A percentile compares a stretch with the other conserved stretches of the same genome.
Evolutionary conservation across 1,140 invertebrate genomes (phyloP).

Genomic region (Drosophila sucinea): DNA sequence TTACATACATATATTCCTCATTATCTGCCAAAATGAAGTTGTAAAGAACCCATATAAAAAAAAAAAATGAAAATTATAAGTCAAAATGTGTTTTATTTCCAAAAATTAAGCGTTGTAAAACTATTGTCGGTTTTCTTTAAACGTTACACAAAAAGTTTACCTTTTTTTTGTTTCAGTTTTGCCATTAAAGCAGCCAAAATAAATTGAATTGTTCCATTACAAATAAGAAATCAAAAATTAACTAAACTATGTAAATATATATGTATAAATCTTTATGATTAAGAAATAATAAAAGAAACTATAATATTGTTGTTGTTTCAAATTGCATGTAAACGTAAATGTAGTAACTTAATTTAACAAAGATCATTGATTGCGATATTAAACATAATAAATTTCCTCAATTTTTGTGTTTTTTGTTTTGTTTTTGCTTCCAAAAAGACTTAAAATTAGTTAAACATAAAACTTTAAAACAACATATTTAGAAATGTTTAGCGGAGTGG

Average conservation of each 20-base stretch:
- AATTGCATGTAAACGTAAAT: conserved; percentile 24
- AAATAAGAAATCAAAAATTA: conserved; percentile 51
- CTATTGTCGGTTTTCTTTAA: conserved; percentile 24
- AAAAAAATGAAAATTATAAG: conserved; percentile 39
- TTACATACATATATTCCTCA: conserved; percentile 4
- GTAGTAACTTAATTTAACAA: conserved; percentile 49
- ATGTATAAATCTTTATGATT: conserved; percentile 32
- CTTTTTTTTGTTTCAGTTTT: conserved; percentile 25
- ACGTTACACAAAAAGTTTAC: not conserved
- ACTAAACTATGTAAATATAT: conserved; percentile 29
- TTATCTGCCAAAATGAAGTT: not conserved
- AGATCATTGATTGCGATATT: conserved; percentile 53
- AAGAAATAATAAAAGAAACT: conserved; percentile 22
- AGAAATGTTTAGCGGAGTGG: not conserved
- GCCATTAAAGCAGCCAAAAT: conserved; percentile 50
- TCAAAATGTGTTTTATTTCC: conserved; percentile 67
- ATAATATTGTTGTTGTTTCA: conserved; percentile 16
- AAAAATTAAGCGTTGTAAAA: conserved; percentile 43
- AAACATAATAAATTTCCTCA: conserved; percentile 33
- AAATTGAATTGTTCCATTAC: conserved; percentile 45
- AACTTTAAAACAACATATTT: conserved; percentile 57
- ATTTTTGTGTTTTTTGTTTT: conserved; percentile 26
- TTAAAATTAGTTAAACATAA: conserved; percentile 79
- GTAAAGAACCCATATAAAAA: not conserved
- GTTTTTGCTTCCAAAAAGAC: conserved; percentile 42